Conservation (phyloP, 2,113 vertebrate genomes). For the Myiopsitta monachus region DNA sequence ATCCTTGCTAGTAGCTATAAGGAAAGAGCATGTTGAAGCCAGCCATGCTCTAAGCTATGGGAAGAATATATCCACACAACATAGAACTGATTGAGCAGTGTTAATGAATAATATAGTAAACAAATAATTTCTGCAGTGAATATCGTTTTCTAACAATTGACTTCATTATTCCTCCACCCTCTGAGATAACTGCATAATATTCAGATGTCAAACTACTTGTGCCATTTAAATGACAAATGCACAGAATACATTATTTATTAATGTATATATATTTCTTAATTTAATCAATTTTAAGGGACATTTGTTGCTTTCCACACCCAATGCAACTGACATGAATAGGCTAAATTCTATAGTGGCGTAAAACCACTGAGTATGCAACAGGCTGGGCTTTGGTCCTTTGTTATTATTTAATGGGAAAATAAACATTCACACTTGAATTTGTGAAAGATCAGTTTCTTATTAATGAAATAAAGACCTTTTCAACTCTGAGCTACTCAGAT, state of each 20-base stretch:
- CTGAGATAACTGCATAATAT: background rate
- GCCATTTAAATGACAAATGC: background rate
- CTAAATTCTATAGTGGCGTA: background rate
- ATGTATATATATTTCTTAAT: background rate
- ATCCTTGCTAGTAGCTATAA: background rate
- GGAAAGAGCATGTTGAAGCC: background rate
- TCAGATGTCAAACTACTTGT: background rate
- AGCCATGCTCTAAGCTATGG: background rate
- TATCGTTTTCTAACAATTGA: background rate
- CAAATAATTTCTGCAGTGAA: background rate
- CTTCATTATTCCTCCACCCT: background rate
- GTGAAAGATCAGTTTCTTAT: constrained; percentile 50
- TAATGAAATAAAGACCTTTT: constrained; percentile 57
- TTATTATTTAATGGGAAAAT: constrained; percentile 56
- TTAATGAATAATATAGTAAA: background rate
- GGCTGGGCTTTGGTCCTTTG: background rate
- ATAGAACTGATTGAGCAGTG: background rate
- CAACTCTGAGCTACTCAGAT: constrained; percentile 41
- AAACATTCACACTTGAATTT: constrained; percentile 45
- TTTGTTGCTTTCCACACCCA: background rate
- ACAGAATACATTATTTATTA: background rate
- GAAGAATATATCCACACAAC: background rate
- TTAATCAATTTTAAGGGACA: background rate
- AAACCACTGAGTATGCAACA: background rate
- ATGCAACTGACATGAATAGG: background rate